Conservation (phyloP, 2,113 vertebrate species). For the Tragelaphus buxtoni region DNA sequence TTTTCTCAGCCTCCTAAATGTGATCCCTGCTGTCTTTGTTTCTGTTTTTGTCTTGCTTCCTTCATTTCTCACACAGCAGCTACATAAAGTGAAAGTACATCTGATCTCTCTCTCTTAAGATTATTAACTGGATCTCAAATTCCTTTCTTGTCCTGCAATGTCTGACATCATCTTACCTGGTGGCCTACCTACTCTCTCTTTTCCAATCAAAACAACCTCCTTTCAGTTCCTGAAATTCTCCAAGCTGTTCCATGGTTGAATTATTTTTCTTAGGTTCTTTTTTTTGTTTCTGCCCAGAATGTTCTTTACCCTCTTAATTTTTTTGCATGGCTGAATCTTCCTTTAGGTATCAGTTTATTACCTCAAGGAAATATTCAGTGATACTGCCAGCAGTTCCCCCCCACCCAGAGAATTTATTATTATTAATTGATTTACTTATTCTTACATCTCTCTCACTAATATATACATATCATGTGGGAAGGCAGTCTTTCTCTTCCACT, state of each 20-base stretch:
- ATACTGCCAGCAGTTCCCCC: not conserved
- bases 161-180: not conserved
- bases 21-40: not conserved
- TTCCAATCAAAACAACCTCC: not conserved
- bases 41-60: not conserved
- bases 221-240: not conserved
- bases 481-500: not conserved
- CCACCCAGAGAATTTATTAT: not conserved
- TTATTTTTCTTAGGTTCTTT: not conserved
- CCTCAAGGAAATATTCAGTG: not conserved
- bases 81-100: not conserved
- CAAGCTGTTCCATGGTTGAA: not conserved
- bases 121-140: not conserved
- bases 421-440: not conserved
- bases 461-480: not conserved
- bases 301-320: not conserved
- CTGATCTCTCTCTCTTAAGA: not conserved
- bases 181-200: not conserved
- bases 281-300: not conserved
- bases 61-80: not conserved
- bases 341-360: not conserved
- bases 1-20: not conserved
- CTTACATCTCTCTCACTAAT: not conserved
- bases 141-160: not conserved
- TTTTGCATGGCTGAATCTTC: not conserved